phyloP scores from a whole-genome alignment of 2,888 invertebrate species.

The Synergus gifuensis region DNA sequence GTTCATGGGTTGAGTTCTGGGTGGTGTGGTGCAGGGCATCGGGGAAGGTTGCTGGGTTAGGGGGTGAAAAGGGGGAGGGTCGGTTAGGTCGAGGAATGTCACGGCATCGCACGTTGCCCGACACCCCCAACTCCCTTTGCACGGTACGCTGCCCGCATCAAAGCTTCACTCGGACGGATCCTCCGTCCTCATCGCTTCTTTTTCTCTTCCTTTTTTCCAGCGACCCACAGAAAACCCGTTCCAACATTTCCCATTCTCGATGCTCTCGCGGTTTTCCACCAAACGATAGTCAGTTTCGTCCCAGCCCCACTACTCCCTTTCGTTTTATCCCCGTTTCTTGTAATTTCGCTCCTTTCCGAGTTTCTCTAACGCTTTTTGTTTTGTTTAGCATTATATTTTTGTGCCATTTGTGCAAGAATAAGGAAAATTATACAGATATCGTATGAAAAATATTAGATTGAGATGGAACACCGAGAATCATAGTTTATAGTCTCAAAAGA shows the following conservation, averaged over 20 bases:
- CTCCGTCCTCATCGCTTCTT: conserved; percentile 44
- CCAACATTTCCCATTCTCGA: conserved; percentile 48
- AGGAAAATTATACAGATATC: background rate
- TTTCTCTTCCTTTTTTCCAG: conserved; percentile 49
- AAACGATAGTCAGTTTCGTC: conserved; percentile 45
- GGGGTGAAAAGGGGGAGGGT: conserved; percentile 21
- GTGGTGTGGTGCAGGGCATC: conserved; percentile 53
- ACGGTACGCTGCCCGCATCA: conserved; percentile 62
- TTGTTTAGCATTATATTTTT: background rate
- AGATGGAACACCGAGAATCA: background rate
- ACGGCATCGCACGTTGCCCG: conserved; percentile 71
- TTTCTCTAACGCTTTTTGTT: conserved; percentile 34
- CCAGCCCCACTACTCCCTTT: background rate
- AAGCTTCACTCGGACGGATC: conserved; percentile 63
- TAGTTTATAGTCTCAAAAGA: background rate
- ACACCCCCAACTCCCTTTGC: conserved; percentile 61
- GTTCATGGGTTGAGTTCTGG: conserved; percentile 66
- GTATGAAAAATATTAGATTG: too few relatives aligned
- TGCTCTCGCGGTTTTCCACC: conserved; percentile 51
- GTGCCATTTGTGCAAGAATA: background rate
- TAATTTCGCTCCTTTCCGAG: conserved; percentile 30
- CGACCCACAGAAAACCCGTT: conserved; percentile 53
- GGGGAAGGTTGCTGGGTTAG: conserved; percentile 36
- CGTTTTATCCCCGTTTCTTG: conserved; percentile 1
- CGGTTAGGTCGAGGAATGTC: conserved; percentile 66